Evolutionary conservation across 2,113 vertebrate genomes (phyloP), one percentile per base, ranked within the genome.

Genomic region (Amia ocellicauda): DNA sequence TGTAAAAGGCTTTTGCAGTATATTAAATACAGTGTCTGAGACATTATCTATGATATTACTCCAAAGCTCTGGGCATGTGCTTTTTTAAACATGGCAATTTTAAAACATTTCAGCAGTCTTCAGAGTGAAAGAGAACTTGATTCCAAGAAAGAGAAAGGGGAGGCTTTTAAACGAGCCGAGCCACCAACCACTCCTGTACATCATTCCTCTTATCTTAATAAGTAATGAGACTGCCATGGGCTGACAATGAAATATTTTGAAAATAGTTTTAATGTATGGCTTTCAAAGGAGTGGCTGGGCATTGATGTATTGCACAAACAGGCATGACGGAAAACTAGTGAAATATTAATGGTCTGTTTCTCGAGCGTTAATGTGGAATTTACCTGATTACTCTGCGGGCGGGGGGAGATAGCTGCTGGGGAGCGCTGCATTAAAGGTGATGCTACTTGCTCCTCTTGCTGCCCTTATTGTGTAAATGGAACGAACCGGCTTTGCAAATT

Each of bases 171-270:
- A 81, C 79, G 81, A 90, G 82, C 84, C 74, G 81, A 91, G 90
- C 86, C 85, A 84, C 91, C 87, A 90, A 89, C 91, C 86, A 89
- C 89, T 91, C 73, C 69, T 79, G 86, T 87, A 90, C 90, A 93
- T 90, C 90, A 88, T 77, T 91, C 89, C 87, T 88, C 92, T 96
- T 98, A 98, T 97, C 96, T 96, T 93, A 94, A 96, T 98, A 98
- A 99, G 89, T 97, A 96, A 99, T 97, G 95, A 97, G 92, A 83
- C 87, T 97, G 94, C 94, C 93, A 93, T 86, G 71, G 91, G 91
- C 94, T 97, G 96, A 97, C 96, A 99, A 90, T 97, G 94, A 98
- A 94, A 94, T 95, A 98, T 98, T 99, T 96, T 95, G 90, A 95
- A 95, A 97, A 97, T 96, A 94, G 93, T 97, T 96, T 92, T 98